Evolutionary conservation across 1,140 invertebrate genomes (phyloP).

Genomic region (Papilio aristodemus): DNA sequence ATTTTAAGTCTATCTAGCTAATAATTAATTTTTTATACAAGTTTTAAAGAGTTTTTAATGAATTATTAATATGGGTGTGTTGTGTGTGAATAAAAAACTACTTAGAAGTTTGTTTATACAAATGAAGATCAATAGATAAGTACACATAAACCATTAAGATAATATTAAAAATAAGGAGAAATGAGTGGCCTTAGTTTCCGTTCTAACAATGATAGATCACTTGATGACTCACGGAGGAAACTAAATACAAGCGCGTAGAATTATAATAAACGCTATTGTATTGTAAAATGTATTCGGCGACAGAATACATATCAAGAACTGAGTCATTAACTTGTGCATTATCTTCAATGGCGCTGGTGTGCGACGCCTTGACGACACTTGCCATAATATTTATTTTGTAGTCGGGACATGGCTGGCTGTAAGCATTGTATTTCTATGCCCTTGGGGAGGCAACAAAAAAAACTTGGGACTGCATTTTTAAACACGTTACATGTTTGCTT

Average conservation of each 20-base stretch:
- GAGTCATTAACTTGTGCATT: slow-evolving; percentile 48
- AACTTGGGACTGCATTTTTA: slow-evolving; percentile 18
- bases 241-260: slow-evolving; percentile 44
- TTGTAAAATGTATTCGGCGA: slow-evolving; percentile 45
- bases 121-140: background rate
- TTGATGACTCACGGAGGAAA: slow-evolving; percentile 56
- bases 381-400: slow-evolving; percentile 30
- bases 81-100: too few species aligned
- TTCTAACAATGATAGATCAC: slow-evolving; percentile 33
- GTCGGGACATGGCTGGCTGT: slow-evolving; percentile 18
- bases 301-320: slow-evolving; percentile 46
- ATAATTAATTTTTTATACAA: too few species aligned
- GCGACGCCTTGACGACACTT: slow-evolving; percentile 29
- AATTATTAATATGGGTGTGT: too few species aligned
- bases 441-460: slow-evolving; percentile 23
- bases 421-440: slow-evolving; percentile 29
- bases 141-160: too few species aligned
- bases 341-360: slow-evolving; percentile 42
- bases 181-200: slow-evolving; percentile 33
- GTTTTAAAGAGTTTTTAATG: too few species aligned
- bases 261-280: slow-evolving; percentile 56
- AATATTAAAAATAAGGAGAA: background rate
- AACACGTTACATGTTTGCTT: slow-evolving; percentile 14
- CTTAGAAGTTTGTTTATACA: background rate
- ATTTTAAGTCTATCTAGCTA: too few species aligned